Conservation (phyloP, 2,888 invertebrate species). For the Halictus quadricinctus region DNA sequence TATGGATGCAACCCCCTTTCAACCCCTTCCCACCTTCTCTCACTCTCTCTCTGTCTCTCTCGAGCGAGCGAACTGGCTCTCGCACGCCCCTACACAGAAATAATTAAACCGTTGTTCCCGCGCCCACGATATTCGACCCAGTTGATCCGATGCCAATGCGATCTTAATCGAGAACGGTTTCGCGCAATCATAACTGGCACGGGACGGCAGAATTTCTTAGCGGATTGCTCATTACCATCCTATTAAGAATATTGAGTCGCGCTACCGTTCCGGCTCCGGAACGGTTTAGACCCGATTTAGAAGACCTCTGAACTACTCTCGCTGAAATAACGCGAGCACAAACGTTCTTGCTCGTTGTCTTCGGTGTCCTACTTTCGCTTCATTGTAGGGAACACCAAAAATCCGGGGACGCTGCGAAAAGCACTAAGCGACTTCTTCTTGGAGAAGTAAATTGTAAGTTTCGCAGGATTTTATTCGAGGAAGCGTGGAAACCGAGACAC, state of each 20-base stretch:
- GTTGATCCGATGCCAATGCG: conserved; percentile 1
- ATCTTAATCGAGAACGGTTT: conserved; percentile 12
- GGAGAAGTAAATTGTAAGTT: background rate
- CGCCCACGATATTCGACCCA: conserved; percentile 27
- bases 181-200: conserved; percentile 6
- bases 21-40: background rate
- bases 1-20: conserved; percentile 18
- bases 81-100: conserved; percentile 33
- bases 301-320: background rate
- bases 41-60: background rate
- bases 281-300: conserved; percentile 19
- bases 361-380: background rate
- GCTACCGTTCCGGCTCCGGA: background rate
- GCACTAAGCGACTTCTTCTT: background rate
- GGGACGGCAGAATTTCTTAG: conserved; percentile 3
- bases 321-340: background rate
- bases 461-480: background rate
- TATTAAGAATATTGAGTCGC: conserved; percentile 15
- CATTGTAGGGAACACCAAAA: background rate
- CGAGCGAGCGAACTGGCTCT: background rate
- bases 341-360: background rate
- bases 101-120: conserved; percentile 43
- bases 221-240: conserved; percentile 3
- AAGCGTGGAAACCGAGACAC: background rate
- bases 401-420: background rate